Evolutionary conservation across 1,140 invertebrate species (phyloP).

Genomic region (Aleiodes sp.): DNA sequence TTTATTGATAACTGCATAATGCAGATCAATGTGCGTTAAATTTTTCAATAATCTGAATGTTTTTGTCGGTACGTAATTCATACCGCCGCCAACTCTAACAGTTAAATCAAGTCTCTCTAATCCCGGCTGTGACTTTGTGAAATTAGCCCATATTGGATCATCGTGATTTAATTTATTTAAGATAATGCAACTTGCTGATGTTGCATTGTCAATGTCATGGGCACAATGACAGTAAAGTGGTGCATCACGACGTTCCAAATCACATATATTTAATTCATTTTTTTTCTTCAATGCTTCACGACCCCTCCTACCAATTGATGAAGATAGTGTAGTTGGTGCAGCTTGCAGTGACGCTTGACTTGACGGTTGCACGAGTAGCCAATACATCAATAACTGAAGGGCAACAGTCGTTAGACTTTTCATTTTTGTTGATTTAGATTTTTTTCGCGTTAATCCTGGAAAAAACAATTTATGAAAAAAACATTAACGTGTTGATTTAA

Average conservation of each 20-base stretch:
- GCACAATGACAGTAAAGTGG: slow-evolving; percentile 66
- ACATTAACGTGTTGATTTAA: too few species aligned
- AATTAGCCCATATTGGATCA: slow-evolving; percentile 76
- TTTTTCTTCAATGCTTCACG: slow-evolving; percentile 45
- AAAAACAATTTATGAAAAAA: slow-evolving; percentile 18
- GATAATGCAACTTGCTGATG: slow-evolving; percentile 70
- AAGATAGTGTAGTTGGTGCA: slow-evolving; percentile 22
- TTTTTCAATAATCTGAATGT: slow-evolving; percentile 73
- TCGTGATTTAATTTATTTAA: slow-evolving; percentile 72
- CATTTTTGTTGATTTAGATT: slow-evolving; percentile 29
- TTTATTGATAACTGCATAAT: slow-evolving; percentile 76
- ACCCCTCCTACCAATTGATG: slow-evolving; percentile 45
- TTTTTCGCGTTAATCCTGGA: slow-evolving; percentile 15
- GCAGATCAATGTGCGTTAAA: slow-evolving; percentile 73
- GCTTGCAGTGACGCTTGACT: slow-evolving; percentile 36
- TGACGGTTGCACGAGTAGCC: slow-evolving; percentile 37
- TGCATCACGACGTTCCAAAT: slow-evolving; percentile 51
- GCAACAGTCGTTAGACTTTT: slow-evolving; percentile 31
- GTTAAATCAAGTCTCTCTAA: slow-evolving; percentile 75
- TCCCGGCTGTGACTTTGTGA: slow-evolving; percentile 73
- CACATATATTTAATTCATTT: slow-evolving; percentile 63
- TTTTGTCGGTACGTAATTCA: slow-evolving; percentile 75
- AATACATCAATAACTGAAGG: slow-evolving; percentile 42
- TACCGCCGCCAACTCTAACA: slow-evolving; percentile 71
- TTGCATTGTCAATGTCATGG: slow-evolving; percentile 53